Evolutionary conservation across 2,888 invertebrate genomes (phyloP), one percentile per base, ranked within the genome.

Genomic region (Cinara cedri): DNA sequence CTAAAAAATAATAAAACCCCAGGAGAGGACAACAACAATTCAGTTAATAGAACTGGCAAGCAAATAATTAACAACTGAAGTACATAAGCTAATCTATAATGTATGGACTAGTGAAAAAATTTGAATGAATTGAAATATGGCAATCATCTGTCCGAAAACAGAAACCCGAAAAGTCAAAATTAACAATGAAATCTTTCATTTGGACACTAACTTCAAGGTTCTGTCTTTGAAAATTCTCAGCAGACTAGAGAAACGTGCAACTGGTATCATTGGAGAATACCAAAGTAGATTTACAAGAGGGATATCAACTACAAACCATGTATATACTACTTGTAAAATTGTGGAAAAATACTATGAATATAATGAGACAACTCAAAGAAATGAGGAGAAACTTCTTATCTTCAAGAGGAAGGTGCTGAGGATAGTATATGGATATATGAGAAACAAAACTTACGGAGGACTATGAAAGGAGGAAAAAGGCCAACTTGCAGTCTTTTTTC

Each of bases 61-160:
- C 66, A 66, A 66, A 21, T 49, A 49, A 49, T 66, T 66, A 66
- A 66, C 26, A 66, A 66, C 66, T 66, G 49, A 66, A 66, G 49
- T 49, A 66, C 46, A 66, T 21, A 49, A 66, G 16, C 26, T 63
- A 63, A 63, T 63, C 14, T 63, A 63, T 63, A 63, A 63, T n/a
- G 42, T 63, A 63, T 42, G 63, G 42, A 42, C n/a, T 63, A 42
- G 13, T 13, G 26, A 57, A 57, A 57, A 57, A 57, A 13, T 57
- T 24, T 26, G 1, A 57, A 57, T 26, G 13, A 26, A 57, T n/a
- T 26, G 26, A 6, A 24, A 57, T 24, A 57, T 57, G n/a, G n/a
- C n/a, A n/a, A n/a, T n/a, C n/a, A n/a, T n/a, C n/a, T n/a, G n/a
- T n/a, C n/a, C n/a, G n/a, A n/a, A n/a, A n/a, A n/a, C n/a, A n/a